Evolutionary conservation across 2,113 vertebrate species (phyloP).

Genomic region (Candoia aspera): DNA sequence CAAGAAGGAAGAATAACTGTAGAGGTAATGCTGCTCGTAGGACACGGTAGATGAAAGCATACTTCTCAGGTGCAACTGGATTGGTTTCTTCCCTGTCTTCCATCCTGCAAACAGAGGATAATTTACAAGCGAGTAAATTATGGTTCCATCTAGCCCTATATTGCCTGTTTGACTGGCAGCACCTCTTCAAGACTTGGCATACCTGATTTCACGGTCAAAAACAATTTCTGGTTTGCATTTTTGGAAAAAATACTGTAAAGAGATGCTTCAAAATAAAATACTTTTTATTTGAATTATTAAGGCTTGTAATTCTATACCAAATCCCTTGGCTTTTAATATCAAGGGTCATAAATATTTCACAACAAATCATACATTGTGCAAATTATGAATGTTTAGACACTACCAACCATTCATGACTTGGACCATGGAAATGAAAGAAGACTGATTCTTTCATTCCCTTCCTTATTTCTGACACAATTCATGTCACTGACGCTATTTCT

Average conservation of each 20-base stretch:
- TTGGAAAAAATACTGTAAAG: not conserved
- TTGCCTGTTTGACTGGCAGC: not conserved
- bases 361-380: not conserved
- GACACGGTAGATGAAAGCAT: constrained; percentile 81
- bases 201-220: not conserved
- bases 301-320: not conserved
- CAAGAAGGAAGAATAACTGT: constrained; percentile 82
- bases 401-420: not conserved
- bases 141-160: not conserved
- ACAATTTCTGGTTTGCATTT: not conserved
- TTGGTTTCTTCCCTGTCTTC: not conserved
- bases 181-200: not conserved
- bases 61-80: constrained; percentile 45
- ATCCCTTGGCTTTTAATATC: not conserved
- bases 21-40: constrained; percentile 84
- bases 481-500: not conserved
- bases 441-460: not conserved
- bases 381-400: no score
- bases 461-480: not conserved
- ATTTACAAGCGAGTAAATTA: no score
- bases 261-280: not conserved
- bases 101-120: constrained; percentile 57
- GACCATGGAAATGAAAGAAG: not conserved
- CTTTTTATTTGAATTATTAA: not conserved
- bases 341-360: not conserved